Base-by-base conservation (phyloP, 53 echinoderm and acorn worm species). In the Holothuria scabra region DNA sequence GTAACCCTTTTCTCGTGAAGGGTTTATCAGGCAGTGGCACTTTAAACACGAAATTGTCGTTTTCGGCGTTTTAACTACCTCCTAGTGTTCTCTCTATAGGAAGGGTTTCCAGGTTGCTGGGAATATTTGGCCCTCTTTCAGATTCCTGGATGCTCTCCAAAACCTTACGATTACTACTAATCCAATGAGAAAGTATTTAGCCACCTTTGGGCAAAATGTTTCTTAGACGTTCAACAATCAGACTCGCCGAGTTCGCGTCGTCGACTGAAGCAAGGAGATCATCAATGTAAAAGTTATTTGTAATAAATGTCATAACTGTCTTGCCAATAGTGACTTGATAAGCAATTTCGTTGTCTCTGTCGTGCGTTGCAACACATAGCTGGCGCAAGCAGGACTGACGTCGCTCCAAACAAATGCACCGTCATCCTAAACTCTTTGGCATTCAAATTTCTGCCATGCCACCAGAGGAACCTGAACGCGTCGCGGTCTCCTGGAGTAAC, bases 1-100 rank as follows among this genome's bases (percentile, higher is more conserved):
- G 1, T 28, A 93, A 85, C 32, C 91, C 91, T 81, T 89, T 60
- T 81, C 91, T 89, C 20, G 89, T 94, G 12, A 80, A 63, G 26
- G 89, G 78, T 74, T 83, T 67, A 10, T 86, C 82, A 67, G 69
- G 83, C 26, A 84, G 28, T 0, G 44, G 56, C 5, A 84, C 79
- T 26, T 86, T 83, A 58, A 86, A 94, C 26, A 89, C 81, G 32
- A 86, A 75, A 44, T n/a, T 34, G 76, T 75, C 76, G 5, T 22
- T 48, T 37, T 75, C 76, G 3, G 32, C 76, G 41, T 75, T 48
- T 46, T 46, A 75, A 37, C 44, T 75, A 3, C 35, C 76, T 37
- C 76, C 76, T 4, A 75, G 26, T 44, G 76, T 32, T 75, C 24
- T 14, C 49, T 75, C 76, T 11, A 46, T 46, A 19, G 76, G 76